phyloP scores from a whole-genome alignment of 2,888 invertebrate genomes.

The Drosophila nigricruria region DNA sequence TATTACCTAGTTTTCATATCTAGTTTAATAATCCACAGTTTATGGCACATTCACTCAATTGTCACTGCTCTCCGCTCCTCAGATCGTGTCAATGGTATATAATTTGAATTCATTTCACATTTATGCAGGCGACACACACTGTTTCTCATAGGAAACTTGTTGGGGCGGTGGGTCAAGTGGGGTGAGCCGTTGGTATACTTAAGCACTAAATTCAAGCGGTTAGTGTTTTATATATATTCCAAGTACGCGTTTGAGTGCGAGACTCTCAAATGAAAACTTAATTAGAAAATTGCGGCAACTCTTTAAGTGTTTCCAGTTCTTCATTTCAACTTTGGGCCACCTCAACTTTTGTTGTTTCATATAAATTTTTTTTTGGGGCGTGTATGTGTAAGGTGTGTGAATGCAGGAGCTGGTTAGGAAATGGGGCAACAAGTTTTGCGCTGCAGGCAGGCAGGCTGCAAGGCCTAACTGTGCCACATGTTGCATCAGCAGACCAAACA shows the following conservation, averaged over 20 bases:
- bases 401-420: conserved; percentile 44
- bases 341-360: conserved; percentile 10
- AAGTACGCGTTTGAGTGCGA: conserved; percentile 36
- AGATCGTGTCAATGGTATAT: conserved; percentile 27
- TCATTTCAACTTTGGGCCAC: conserved; percentile 18
- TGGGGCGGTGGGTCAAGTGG: conserved; percentile 6
- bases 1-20: background rate
- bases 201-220: conserved; percentile 65
- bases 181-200: conserved; percentile 14
- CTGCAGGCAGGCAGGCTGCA: conserved; percentile 5
- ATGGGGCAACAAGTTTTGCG: conserved; percentile 54
- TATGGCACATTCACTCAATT: conserved; percentile 40
- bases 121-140: background rate
- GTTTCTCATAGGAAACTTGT: conserved; percentile 10
- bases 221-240: conserved; percentile 49
- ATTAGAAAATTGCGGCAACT: conserved; percentile 74
- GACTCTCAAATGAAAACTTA: conserved; percentile 56
- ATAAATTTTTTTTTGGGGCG: background rate
- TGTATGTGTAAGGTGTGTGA: conserved; percentile 13
- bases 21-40: conserved; percentile 34
- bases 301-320: conserved; percentile 47
- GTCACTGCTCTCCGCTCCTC: conserved; percentile 45
- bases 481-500: conserved; percentile 36
- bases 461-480: conserved; percentile 12
- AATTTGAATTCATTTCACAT: conserved; percentile 44